Conservation (phyloP, 2,797 vertebrate species). For the Spizella passerina region DNA sequence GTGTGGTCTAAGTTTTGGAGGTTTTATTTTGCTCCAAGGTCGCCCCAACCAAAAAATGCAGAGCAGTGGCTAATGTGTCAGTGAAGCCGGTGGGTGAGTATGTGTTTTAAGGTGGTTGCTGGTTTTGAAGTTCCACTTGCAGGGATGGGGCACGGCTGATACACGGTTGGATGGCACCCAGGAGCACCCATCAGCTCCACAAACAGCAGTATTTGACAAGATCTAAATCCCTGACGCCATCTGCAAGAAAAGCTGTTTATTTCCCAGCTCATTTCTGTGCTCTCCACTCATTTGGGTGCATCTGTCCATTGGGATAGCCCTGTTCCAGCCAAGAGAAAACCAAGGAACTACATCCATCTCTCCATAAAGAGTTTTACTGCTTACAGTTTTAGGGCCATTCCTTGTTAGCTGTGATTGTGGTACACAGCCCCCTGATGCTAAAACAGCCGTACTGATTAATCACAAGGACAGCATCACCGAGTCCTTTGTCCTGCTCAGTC, state of each 20-base stretch:
- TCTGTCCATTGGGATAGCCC: not conserved
- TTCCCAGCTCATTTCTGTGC: not conserved
- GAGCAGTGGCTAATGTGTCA: too few species aligned
- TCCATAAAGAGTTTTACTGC: rapidly evolving
- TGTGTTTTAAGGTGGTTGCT: too few species aligned
- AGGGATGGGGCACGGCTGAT: not conserved
- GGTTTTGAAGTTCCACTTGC: not conserved
- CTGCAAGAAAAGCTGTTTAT: not conserved
- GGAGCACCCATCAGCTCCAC: rapidly evolving
- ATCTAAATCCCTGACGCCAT: not conserved
- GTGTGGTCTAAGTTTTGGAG: too few species aligned
- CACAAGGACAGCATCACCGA: not conserved
- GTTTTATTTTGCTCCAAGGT: too few species aligned
- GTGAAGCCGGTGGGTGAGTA: too few species aligned
- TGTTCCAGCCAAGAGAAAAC: not conserved
- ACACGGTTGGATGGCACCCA: not conserved
- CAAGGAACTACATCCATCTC: not conserved
- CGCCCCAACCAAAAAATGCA: too few species aligned
- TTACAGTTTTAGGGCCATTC: not conserved
- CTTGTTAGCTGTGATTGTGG: not conserved
- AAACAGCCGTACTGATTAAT: not conserved
- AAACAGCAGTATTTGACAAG: not conserved
- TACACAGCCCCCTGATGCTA: not conserved
- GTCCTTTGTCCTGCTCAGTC: not conserved
- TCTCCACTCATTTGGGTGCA: not conserved